Conservation (phyloP, 2,888 invertebrate genomes). For the Epistrophella euchroma region DNA sequence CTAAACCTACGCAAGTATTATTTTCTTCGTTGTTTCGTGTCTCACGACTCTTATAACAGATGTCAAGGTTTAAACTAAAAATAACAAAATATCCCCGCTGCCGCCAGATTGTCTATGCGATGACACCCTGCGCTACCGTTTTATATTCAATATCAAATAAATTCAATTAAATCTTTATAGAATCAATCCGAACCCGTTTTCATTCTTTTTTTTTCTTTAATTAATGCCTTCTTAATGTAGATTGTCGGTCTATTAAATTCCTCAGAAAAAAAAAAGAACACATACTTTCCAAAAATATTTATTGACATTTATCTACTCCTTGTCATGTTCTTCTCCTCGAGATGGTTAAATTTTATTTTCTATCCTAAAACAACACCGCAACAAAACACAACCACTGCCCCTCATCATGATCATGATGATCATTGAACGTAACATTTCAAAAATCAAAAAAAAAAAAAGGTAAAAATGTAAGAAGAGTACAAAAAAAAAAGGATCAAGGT, state of each 20-base stretch:
- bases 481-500: conserved; percentile 62
- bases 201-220: not conserved
- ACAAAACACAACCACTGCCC: conserved; percentile 43
- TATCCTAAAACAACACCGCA: conserved; percentile 75
- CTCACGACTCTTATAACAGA: conserved; percentile 71
- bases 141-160: conserved; percentile 63
- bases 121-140: conserved; percentile 72
- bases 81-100: conserved; percentile 20
- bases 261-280: conserved; percentile 50
- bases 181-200: conserved; percentile 40
- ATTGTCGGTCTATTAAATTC: conserved; percentile 56
- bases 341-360: conserved; percentile 41
- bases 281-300: conserved; percentile 59
- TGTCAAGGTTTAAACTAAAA: conserved; percentile 34
- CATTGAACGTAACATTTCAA: conserved; percentile 48
- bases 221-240: conserved; percentile 39
- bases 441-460: conserved; percentile 25
- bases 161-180: conserved; percentile 70
- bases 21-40: conserved; percentile 39
- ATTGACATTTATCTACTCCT: conserved; percentile 75
- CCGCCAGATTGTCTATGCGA: conserved; percentile 62
- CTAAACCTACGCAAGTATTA: conserved; percentile 8
- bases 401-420: conserved; percentile 57
- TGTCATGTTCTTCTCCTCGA: conserved; percentile 59
- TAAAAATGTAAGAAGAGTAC: conserved; percentile 14